Base-by-base conservation (phyloP, 2,113 vertebrate species). In the Illadopsis cleaveri region DNA sequence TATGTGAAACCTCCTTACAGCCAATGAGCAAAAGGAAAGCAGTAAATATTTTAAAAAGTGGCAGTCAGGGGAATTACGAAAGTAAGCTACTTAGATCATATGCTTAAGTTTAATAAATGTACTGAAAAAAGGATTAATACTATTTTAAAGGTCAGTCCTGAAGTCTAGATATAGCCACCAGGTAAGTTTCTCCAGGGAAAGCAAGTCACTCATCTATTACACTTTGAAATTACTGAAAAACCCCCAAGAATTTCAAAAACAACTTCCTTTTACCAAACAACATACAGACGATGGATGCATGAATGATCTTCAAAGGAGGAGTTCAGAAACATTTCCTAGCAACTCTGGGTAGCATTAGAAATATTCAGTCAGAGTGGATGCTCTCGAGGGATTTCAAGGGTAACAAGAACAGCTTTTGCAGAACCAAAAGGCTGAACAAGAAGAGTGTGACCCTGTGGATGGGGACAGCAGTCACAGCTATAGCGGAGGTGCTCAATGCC, bases 401-500 rank as follows among this genome's bases (percentile, higher is more conserved):
- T 47, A 64, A 44, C 16, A 86, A 33, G 68, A 65, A n/a, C 8
- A 72, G 71, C 57, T 80, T 91, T 54, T 58, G 68, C 40, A 83
- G 62, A 91, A 35, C 30, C n/a, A 48, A 82, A 61, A 54, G 15
- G 38, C n/a, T 70, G 60, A 76, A 50, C 7, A 42, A 68, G 47
- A 31, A 28, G 69, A 35, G 16, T 9, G 35, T 50, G n/a, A 56
- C 35, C 23, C 28, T 66, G 28, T 23, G 38, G 20, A 62, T 16
- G 6, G 22, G 33, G 27, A 47, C n/a, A 58, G 66, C 38, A 90
- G 31, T 17, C 31, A n/a, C 7, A 35, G 47, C 28, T 54, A 28
- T n/a, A 42, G n/a, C n/a, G 44, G 40, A 56, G 35, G 30, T 0
- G 0, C 13, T 54, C 47, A 22, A 1, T 37, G 30, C 8, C 10